Evolutionary conservation across 2,797 vertebrate species (phyloP).

Genomic region (Erpetoichthys calabaricus): DNA sequence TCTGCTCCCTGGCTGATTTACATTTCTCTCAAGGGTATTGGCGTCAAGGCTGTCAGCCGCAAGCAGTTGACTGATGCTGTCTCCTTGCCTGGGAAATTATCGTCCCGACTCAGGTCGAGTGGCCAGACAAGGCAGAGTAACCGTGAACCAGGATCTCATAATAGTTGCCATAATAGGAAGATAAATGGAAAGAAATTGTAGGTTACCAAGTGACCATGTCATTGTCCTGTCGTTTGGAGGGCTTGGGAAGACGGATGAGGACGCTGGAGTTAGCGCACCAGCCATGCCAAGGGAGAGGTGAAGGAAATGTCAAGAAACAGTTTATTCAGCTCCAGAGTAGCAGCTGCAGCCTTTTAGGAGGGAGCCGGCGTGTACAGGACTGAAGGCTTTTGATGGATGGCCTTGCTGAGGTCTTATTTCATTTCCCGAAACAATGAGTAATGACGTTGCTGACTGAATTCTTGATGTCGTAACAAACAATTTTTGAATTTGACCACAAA

Average conservation of each 20-base stretch:
- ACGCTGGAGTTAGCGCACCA: constrained; percentile 30
- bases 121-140: constrained; percentile 13
- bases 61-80: constrained; percentile 11
- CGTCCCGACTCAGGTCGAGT: constrained; percentile 9
- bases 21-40: constrained; percentile 27
- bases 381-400: constrained; percentile 25
- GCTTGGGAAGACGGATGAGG: constrained; percentile 36
- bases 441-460: not conserved
- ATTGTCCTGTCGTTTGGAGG: constrained; percentile 25
- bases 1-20: too few species aligned
- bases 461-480: not conserved
- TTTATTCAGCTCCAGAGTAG: constrained; percentile 11
- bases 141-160: constrained; percentile 26
- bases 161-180: constrained; percentile 31
- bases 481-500: not conserved
- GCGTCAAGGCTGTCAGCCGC: constrained; percentile 22
- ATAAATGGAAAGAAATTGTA: constrained; percentile 35
- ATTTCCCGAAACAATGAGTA: constrained; percentile 12
- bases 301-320: constrained; percentile 22
- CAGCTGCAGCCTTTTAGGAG: constrained; percentile 15
- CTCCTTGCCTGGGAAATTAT: constrained; percentile 9
- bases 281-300: constrained; percentile 21
- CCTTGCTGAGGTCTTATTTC: constrained; percentile 1
- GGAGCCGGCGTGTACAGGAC: constrained; percentile 2
- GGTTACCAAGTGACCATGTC: constrained; percentile 23